phyloP scores from a whole-genome alignment of 37 sponge, comb jelly and placozoan genomes.

The Chondrosia reniformis region DNA sequence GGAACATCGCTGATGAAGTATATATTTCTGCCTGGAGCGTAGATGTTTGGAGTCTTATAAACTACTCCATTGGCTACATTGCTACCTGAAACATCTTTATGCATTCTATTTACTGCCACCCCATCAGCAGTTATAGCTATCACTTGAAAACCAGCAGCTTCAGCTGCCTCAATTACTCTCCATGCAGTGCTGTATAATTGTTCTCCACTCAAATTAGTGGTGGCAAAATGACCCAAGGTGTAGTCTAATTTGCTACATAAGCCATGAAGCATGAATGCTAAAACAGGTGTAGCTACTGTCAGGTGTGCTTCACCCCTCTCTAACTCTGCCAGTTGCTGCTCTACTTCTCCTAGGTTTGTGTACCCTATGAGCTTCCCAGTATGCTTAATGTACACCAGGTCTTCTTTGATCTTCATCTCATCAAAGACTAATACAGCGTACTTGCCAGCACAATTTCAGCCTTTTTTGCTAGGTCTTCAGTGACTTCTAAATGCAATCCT shows the following conservation, averaged over 20 bases:
- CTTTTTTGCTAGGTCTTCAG: no score
- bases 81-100: no score
- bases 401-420: conserved; percentile 32
- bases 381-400: conserved; percentile 27
- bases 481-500: no score
- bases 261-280: neutral
- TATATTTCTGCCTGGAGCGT: neutral
- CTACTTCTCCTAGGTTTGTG: neutral
- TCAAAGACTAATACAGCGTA: conserved; percentile 1
- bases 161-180: neutral
- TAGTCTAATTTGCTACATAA: neutral
- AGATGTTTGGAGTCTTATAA: neutral
- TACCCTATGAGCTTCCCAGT: conserved; percentile 10
- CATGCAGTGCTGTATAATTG: neutral
- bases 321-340: neutral
- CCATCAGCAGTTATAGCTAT: conserved; percentile 13
- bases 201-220: neutral
- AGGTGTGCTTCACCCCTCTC: no score
- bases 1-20: conserved; percentile 16
- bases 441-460: no score
- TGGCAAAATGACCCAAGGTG: conserved; percentile 7
- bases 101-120: neutral
- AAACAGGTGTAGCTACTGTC: neutral
- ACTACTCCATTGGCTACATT: neutral
- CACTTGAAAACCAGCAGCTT: neutral